Base-by-base conservation (phyloP, 1,140 invertebrate genomes). In the Lasaia peninsularis region DNA sequence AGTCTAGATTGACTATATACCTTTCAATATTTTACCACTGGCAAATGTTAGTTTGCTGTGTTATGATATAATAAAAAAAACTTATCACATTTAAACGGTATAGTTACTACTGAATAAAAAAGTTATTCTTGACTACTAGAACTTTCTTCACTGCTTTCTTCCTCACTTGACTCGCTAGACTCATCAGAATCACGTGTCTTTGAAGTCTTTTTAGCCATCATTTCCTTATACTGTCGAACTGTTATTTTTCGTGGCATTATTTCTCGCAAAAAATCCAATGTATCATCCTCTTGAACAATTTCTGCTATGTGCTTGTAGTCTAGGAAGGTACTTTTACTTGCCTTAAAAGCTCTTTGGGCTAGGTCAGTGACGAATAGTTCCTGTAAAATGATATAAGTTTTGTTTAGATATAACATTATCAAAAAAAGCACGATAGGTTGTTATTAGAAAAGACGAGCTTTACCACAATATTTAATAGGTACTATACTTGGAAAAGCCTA, bases 171-270 rank as follows among this genome's bases (percentile, higher is more conserved):
- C 60, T 86, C 79, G 32, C 72, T 82, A 4, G 75, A 75, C 3
- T 78, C 73, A 49, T 86, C 78, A 3, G 81, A 84, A 18, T 67
- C 52, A 20, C 72, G 70, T 71, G 88, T 78, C 44, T 65, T 78
- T 6, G 74, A 59, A 0, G 80, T 76, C 69, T 93, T 93, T 32
- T 90, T 91, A 0, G 91, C 91, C 91, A 94, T 92, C 66, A 93
- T 82, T 75, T 92, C 90, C 69, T 93, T 93, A 54, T 91, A 94
- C 69, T 93, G 89, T 33, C 89, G 80, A 0, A 94, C 92, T 2
- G 93, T 93, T 11, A 94, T 94, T 71, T 94, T 95, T 55, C 91
- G 89, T 0, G 93, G 93, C 90, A 94, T 92, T 56, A 94, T 94
- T 75, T 94, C 93, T 34, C 91, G 80, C 2, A 94, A 71, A 71